Evolutionary conservation across 2,888 invertebrate genomes (phyloP).

Genomic region (Druceiella hillmani): DNA sequence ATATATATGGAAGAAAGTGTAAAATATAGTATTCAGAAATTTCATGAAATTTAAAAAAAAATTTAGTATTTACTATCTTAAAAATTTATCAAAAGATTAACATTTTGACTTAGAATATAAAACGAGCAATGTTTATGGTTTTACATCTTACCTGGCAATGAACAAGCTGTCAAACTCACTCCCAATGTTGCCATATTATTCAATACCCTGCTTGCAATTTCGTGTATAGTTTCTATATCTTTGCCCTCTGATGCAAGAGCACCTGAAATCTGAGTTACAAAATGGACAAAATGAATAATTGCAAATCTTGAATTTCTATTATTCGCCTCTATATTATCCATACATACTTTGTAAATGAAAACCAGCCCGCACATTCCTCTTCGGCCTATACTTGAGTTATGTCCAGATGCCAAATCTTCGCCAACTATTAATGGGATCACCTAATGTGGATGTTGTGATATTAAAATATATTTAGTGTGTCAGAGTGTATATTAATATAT

Average conservation of each 20-base stretch:
- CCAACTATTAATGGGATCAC: slow-evolving; percentile 57
- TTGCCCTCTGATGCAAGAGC: slow-evolving; percentile 62
- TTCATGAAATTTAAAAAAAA: slow-evolving; percentile 2
- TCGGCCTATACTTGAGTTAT: slow-evolving; percentile 50
- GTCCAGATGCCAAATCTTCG: slow-evolving; percentile 61
- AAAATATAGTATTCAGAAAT: too few species aligned
- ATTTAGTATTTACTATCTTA: background rate
- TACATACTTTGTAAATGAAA: slow-evolving; percentile 48
- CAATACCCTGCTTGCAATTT: slow-evolving; percentile 41
- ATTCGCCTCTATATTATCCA: background rate
- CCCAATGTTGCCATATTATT: slow-evolving; percentile 63
- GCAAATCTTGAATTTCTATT: background rate
- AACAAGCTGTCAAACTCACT: slow-evolving; percentile 61
- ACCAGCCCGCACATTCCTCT: slow-evolving; percentile 62
- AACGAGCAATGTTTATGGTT: background rate
- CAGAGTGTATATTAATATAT: background rate
- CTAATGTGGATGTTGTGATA: too few species aligned
- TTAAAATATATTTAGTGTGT: slow-evolving; percentile 1
- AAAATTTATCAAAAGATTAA: background rate
- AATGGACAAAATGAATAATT: background rate
- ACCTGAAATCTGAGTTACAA: slow-evolving; percentile 58
- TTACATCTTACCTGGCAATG: slow-evolving; percentile 55
- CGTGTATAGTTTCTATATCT: slow-evolving; percentile 51
- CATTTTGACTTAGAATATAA: background rate
- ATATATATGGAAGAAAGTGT: too few species aligned